These are phyloP conservation scores for Lordiphosa clarofinis DNA, from an alignment of 1,140 invertebrate genomes.

Conservation along the genomic window DNA sequence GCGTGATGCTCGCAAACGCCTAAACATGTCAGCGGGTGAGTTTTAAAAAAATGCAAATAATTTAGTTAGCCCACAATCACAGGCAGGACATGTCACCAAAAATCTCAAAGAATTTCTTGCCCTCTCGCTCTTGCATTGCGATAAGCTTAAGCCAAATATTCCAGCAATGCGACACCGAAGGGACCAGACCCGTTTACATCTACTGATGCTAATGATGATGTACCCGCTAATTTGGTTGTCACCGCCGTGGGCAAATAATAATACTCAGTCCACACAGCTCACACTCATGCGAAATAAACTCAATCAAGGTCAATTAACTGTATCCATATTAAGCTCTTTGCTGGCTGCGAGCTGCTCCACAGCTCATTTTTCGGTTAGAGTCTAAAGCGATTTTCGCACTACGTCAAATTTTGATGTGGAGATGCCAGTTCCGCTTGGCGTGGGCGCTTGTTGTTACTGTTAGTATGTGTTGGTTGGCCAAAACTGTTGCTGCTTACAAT, in stretches of 20 bases:
- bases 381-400: slow-evolving; percentile 54
- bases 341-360: slow-evolving; percentile 24
- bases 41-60: slow-evolving; percentile 14
- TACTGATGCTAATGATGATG: slow-evolving; percentile 5
- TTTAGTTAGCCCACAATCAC: slow-evolving; percentile 16
- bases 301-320: slow-evolving; percentile 80
- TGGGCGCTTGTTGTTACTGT: slow-evolving; percentile 47
- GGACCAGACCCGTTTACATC: no score
- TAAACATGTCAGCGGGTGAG: slow-evolving; percentile 81
- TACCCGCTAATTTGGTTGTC: slow-evolving; percentile 4
- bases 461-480: slow-evolving; percentile 5
- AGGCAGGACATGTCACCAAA: no score
- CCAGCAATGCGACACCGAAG: no score
- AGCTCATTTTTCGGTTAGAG: slow-evolving; percentile 25
- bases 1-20: slow-evolving; percentile 81
- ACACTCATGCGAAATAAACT: slow-evolving; percentile 48
- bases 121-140: no score
- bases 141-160: no score
- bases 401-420: slow-evolving; percentile 36
- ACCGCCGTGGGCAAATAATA: neutral
- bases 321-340: slow-evolving; percentile 66
- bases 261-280: neutral
- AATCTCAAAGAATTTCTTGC: no score
- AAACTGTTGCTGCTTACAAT: slow-evolving; percentile 13
- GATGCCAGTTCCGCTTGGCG: slow-evolving; percentile 58